Evolutionary conservation across 2,797 vertebrate species (phyloP).

Genomic region (Anolis apletophallus): DNA sequence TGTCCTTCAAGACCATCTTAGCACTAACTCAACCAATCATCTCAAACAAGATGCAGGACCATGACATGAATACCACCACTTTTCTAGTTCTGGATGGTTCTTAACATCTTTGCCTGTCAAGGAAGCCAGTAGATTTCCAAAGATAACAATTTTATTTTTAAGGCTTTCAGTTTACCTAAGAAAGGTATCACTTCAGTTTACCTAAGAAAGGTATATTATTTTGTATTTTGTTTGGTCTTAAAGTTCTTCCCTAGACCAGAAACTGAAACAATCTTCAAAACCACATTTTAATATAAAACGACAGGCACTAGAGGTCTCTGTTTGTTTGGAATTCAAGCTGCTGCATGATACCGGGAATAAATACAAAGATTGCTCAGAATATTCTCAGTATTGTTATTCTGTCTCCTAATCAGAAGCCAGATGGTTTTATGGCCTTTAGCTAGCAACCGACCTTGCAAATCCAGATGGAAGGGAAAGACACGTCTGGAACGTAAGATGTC

Average conservation of each 20-base stretch:
- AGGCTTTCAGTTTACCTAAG: too few species aligned
- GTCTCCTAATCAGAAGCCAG: constrained; percentile 5
- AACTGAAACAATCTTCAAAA: neutral
- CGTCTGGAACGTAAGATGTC: neutral
- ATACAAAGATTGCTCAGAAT: neutral
- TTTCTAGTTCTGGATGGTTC: too few species aligned
- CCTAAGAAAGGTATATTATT: too few species aligned
- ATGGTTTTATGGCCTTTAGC: neutral
- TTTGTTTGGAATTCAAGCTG: constrained; percentile 3
- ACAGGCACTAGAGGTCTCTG: neutral
- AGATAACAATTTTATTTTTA: too few species aligned
- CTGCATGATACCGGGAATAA: neutral
- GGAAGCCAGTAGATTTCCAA: too few species aligned
- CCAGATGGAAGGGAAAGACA: neutral
- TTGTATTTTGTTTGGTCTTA: too few species aligned
- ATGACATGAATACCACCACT: too few species aligned
- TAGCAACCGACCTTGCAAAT: neutral
- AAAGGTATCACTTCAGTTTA: too few species aligned
- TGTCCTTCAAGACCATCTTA: too few species aligned
- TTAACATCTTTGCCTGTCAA: too few species aligned
- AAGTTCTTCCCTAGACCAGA: neutral
- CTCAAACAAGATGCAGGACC: too few species aligned
- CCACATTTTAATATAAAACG: neutral
- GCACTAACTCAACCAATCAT: too few species aligned
- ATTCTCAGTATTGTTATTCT: neutral